Evolutionary conservation across 2,113 vertebrate genomes (phyloP), one percentile per base, ranked within the genome.

Genomic region (Peucedramus taeniatus): DNA sequence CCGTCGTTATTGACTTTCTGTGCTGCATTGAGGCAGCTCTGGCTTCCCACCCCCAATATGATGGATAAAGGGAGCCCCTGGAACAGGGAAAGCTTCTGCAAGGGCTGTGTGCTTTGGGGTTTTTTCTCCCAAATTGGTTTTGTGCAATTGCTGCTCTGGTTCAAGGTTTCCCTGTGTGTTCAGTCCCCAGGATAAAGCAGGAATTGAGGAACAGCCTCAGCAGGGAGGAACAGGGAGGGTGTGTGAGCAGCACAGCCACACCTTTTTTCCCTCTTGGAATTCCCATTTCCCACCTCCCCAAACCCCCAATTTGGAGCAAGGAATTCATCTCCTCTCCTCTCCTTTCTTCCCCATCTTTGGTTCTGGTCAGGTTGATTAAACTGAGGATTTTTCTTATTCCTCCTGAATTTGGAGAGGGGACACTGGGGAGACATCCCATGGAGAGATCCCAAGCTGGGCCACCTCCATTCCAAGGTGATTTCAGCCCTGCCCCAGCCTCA

Each of bases 241-340:
- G 56, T 33, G 40, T 6, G 33, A 68, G 15, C 63, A n/a, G 39
- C 45, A 8, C 50, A 13, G 13, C 11, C 28, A 26, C 4, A 4
- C 13, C 0, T 2, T 8, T 2, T 21, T 24, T 33, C 15, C 42
- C 21, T 64, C 68, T 54, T 22, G 45, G 6, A 23, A 71, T 44
- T 51, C 61, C 28, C n/a, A 15, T 65, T 47, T 37, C 9, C 33
- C 12, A 75, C 8, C 61, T 33, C 13, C 20, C 18, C 8, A 13
- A 47, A 4, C 1, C 16, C n/a, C 21, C 7, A 0, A 1, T 1
- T 10, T 10, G 6, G 7, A 44, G 23, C 11, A 4, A 19, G 17
- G 28, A 22, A 18, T 19, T 26, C 28, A 15, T 31, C 28, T 76
- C 6, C 51, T 44, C 30, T 24, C 53, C 23, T 45, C 27, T 26